A percentile compares a stretch with the other conserved stretches of the same genome.
Conservation (phyloP, 1,140 invertebrate species). For the Phymorhynchus buccinoides region DNA sequence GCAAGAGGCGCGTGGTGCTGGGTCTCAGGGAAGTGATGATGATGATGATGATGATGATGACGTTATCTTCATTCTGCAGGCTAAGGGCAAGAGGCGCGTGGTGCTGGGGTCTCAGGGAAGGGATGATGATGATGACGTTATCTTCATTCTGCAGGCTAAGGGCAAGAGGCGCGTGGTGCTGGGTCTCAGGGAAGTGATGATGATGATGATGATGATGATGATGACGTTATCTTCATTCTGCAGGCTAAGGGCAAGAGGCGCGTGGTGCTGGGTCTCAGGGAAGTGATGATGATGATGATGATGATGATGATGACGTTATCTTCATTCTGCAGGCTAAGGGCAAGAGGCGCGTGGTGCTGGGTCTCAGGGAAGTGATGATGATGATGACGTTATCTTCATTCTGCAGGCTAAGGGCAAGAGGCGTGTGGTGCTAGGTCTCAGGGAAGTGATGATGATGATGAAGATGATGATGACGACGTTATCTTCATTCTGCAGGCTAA, state of each 20-base stretch:
- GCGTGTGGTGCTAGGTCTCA: conserved; percentile 78
- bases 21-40: conserved; percentile 79
- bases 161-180: conserved; percentile 77
- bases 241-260: conserved; percentile 76
- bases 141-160: conserved; percentile 72
- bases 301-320: too few species aligned
- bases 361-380: conserved; percentile 79
- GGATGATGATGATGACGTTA: not conserved
- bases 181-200: conserved; percentile 77
- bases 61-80: not conserved
- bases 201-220: too few species aligned
- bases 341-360: conserved; percentile 77
- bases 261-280: conserved; percentile 78
- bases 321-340: conserved; percentile 71
- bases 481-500: conserved; percentile 72
- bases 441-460: conserved; percentile 77
- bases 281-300: too few species aligned
- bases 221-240: not conserved
- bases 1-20: conserved; percentile 77
- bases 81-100: not conserved
- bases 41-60: too few species aligned
- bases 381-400: not conserved
- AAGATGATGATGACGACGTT: too few species aligned
- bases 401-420: conserved; percentile 74
- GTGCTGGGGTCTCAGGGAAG: not conserved